These are phyloP conservation scores for Lithobates pipiens DNA, from an alignment of 2,797 vertebrate species.

Conservation along the genomic window DNA sequence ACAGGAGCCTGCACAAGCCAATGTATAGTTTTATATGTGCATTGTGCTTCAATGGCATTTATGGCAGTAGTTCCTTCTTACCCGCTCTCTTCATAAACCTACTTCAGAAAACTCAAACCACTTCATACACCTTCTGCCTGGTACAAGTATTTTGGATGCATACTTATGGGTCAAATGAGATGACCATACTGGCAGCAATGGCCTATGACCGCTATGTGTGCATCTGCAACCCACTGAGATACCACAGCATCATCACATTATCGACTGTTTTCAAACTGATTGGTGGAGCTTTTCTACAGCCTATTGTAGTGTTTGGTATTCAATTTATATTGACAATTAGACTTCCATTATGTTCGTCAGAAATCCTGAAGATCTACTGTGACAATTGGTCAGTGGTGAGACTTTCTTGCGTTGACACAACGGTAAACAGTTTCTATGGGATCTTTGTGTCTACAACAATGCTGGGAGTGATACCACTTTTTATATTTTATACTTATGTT, in stretches of 20 bases:
- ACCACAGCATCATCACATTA: constrained; percentile 28
- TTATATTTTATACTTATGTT: constrained; percentile 18
- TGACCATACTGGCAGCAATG: constrained; percentile 1
- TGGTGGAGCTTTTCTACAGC: background rate
- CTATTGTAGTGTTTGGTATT: background rate
- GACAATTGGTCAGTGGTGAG: background rate
- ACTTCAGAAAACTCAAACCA: background rate
- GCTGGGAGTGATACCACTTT: background rate
- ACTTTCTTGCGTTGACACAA: constrained; percentile 45
- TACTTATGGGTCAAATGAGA: background rate
- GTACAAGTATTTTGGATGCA: constrained; percentile 16
- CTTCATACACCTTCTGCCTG: constrained; percentile 11
- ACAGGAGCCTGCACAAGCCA: no score
- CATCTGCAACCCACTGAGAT: constrained; percentile 47
- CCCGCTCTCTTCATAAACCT: constrained; percentile 17
- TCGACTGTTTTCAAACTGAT: background rate
- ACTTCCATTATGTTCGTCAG: constrained; percentile 15
- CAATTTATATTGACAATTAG: background rate
- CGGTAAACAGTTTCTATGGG: constrained; percentile 30
- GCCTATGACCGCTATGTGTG: constrained; percentile 28
- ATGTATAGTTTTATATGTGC: no score
- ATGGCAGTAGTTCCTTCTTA: constrained; percentile 18
- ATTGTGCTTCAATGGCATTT: background rate
- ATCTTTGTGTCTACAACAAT: background rate
- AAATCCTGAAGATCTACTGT: background rate